Conservation (phyloP, 2,797 vertebrate species). For the Enteromius paludinosus region DNA sequence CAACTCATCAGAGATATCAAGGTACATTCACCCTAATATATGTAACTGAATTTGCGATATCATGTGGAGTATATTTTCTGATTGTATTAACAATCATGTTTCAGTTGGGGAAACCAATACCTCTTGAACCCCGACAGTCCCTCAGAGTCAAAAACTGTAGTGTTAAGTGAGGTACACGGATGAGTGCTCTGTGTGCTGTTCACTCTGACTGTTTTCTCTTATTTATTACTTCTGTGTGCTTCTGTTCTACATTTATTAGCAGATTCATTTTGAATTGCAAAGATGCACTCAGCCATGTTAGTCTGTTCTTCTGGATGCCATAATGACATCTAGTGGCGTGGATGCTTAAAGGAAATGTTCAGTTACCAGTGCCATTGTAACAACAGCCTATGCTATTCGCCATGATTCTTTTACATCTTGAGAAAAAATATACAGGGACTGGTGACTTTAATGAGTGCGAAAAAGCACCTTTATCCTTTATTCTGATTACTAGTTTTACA, state of each 20-base stretch:
- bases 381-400: neutral
- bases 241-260: neutral
- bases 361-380: neutral
- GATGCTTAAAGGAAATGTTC: neutral
- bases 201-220: conserved; percentile 9
- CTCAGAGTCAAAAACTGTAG: conserved; percentile 70
- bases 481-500: neutral
- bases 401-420: neutral
- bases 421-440: neutral
- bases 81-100: conserved; percentile 21
- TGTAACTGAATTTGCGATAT: neutral
- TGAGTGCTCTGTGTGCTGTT: conserved; percentile 59
- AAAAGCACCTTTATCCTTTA: neutral
- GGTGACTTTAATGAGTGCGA: neutral
- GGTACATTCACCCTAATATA: conserved; percentile 70
- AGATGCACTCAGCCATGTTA: neutral
- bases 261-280: neutral
- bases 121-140: conserved; percentile 35
- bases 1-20: conserved; percentile 94
- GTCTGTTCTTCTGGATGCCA: neutral
- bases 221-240: neutral
- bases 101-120: conserved; percentile 51
- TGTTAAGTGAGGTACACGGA: conserved; percentile 76
- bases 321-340: neutral
- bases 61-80: neutral